A percentile compares a stretch with the other conserved stretches of the same genome.
phyloP scores from a whole-genome alignment of 2,888 invertebrate genomes.

The Carterocephalus palaemon region DNA sequence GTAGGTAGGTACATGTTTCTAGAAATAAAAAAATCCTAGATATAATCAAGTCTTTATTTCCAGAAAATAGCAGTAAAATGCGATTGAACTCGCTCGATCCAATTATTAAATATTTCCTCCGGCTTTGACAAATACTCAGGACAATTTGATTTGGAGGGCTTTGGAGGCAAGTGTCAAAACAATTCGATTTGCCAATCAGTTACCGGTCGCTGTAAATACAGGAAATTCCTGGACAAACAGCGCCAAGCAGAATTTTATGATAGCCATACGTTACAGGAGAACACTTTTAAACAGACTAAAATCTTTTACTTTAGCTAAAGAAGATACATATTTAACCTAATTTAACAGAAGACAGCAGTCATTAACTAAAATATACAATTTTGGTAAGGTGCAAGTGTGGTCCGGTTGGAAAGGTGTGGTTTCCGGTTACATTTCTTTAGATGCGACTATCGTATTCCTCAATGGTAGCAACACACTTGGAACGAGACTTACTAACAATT shows the following conservation, averaged over 20 bases:
- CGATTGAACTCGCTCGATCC: conserved; percentile 2
- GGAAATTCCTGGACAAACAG: conserved; percentile 10
- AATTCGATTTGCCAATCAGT: conserved; percentile 22
- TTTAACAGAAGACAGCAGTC: no score
- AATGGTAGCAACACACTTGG: no score
- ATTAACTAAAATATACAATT: no score
- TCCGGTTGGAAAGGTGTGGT: no score
- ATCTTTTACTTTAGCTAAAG: no score
- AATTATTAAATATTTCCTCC: conserved; percentile 22
- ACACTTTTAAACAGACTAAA: conserved; percentile 2
- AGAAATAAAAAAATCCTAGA: no score
- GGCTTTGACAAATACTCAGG: conserved; percentile 17
- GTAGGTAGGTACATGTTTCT: no score
- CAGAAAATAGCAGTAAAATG: conserved; percentile 2
- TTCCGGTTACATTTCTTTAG: no score
- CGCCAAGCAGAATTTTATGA: conserved; percentile 3
- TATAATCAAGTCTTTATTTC: not conserved
- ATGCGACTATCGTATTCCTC: no score
- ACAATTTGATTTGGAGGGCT: conserved; percentile 20
- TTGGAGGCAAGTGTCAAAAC: conserved; percentile 21
- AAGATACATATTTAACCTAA: no score
- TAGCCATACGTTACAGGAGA: not conserved
- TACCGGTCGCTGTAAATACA: conserved; percentile 16
- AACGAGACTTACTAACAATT: not conserved
- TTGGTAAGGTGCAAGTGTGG: no score